Evolutionary conservation across 2,888 invertebrate genomes (phyloP).

Genomic region (Brachyptera risi): DNA sequence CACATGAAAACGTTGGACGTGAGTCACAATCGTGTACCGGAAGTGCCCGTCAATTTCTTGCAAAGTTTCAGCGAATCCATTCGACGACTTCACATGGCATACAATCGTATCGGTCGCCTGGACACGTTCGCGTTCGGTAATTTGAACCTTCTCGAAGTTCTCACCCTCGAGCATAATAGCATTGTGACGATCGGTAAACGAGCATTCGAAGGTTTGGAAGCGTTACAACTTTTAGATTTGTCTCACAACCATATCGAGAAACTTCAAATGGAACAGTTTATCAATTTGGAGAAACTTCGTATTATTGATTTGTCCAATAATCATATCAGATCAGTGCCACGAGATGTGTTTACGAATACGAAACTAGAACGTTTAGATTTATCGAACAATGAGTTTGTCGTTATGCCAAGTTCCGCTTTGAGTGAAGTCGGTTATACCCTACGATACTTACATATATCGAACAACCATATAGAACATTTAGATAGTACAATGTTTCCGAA

Average conservation of each 20-base stretch:
- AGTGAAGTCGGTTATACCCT: conserved; percentile 76
- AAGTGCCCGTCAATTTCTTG: conserved; percentile 58
- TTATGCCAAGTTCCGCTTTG: conserved; percentile 74
- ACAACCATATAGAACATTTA: conserved; percentile 78
- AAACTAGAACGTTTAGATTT: conserved; percentile 76
- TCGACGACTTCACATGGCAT: conserved; percentile 64
- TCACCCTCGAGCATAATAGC: conserved; percentile 70
- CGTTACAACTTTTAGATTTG: conserved; percentile 73
- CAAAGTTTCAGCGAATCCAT: conserved; percentile 59
- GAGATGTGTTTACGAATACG: conserved; percentile 76
- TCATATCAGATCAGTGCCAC: conserved; percentile 65
- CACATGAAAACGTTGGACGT: conserved; percentile 67
- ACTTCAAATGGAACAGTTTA: conserved; percentile 75
- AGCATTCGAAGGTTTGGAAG: conserved; percentile 70
- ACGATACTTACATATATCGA: conserved; percentile 70
- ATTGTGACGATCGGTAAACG: conserved; percentile 67
- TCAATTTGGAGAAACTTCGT: conserved; percentile 67
- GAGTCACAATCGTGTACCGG: conserved; percentile 44
- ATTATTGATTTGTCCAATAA: conserved; percentile 71
- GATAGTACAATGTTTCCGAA: conserved; percentile 84
- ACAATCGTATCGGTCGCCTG: conserved; percentile 67
- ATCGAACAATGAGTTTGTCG: conserved; percentile 69
- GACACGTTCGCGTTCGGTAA: conserved; percentile 72
- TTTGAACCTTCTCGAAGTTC: conserved; percentile 63
- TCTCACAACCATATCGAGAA: conserved; percentile 72